phyloP scores from a whole-genome alignment of 2,888 invertebrate genomes.

The Andrena dorsata region DNA sequence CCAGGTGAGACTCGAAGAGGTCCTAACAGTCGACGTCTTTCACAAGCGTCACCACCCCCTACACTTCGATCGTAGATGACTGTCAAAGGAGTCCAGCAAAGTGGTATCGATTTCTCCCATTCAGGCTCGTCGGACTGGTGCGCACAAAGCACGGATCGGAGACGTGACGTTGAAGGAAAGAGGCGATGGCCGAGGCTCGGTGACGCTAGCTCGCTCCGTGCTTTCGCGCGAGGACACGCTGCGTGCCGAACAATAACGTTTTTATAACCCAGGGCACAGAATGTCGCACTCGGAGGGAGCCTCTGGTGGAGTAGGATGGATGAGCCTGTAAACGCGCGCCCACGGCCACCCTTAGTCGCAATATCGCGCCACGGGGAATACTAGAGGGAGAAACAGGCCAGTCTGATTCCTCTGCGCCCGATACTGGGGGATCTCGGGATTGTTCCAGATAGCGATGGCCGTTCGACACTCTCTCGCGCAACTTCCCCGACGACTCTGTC shows the following conservation, averaged over 20 bases:
- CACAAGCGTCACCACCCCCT: too few relatives aligned
- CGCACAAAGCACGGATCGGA: not conserved
- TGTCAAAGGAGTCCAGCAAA: too few relatives aligned
- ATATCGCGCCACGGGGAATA: constrained; percentile 68
- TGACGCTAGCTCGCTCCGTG: constrained; percentile 33
- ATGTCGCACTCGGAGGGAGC: constrained; percentile 55
- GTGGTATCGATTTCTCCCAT: too few relatives aligned
- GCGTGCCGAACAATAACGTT: constrained; percentile 72
- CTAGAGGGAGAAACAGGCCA: constrained; percentile 39
- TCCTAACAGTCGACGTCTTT: too few relatives aligned
- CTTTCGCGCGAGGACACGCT: constrained; percentile 43
- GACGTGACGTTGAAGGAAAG: constrained; percentile 47
- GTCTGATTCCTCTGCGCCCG: constrained; percentile 65
- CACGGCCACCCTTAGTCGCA: constrained; percentile 62
- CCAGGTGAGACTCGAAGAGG: too few relatives aligned
- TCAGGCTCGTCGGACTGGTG: too few relatives aligned
- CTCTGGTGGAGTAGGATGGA: constrained; percentile 66
- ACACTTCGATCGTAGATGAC: too few relatives aligned
- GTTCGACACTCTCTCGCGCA: constrained; percentile 19
- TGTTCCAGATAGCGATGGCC: constrained; percentile 50
- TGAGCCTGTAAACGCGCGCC: constrained; percentile 69
- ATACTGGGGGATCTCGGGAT: constrained; percentile 55
- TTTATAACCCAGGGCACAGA: constrained; percentile 67
- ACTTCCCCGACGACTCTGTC: constrained; percentile 10
- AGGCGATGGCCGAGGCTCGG: constrained; percentile 47